Base-by-base conservation (phyloP, 2,888 invertebrate genomes). In the Neoaliturus tenellus region DNA sequence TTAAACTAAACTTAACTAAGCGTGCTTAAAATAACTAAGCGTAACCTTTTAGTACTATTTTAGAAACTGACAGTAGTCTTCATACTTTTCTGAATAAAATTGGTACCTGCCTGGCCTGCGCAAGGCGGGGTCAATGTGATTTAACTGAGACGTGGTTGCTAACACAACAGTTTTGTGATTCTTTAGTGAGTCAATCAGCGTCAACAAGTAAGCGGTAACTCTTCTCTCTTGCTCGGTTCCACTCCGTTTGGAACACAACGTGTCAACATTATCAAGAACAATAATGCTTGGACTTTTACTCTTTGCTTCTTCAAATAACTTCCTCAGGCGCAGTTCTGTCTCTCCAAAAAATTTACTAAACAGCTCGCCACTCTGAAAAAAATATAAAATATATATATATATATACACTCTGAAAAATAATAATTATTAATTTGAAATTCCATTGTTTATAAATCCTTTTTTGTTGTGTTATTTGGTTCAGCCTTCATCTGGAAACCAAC, bases 211-310 rank as follows among this genome's bases (percentile, higher is more conserved):
- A 25, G 95, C 92, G 2, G 95, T 93, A 0, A 97, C 92, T 83
- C 96, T 92, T 89, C 95, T 95, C 88, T 97, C 96, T 81, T 94
- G 93, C 86, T 96, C 95, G 2, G 93, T 93, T 67, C 85, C 84
- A 28, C 82, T 44, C 87, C 93, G 91, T 87, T 91, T 91, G 0
- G 96, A 93, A 89, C 97, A 97, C 73, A 98, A 91, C 10, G 93
- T 93, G 89, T 98, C 97, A 48, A 98, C 92, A 89, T 98, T 96
- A 91, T 98, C 98, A 81, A 98, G 93, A 48, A 98, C 90, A 86
- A 98, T 92, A 20, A 98, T 92, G 88, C 95, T 93, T 0, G 98
- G 97, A 87, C 94, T 92, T 86, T 89, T 91, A 51, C 93, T 91
- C 62, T 93, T 91, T 0, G 96, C 97, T 88, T 94, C 93, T 67